Evolutionary conservation across 1,140 invertebrate genomes (phyloP).

Genomic region (Nylanderia fulva): DNA sequence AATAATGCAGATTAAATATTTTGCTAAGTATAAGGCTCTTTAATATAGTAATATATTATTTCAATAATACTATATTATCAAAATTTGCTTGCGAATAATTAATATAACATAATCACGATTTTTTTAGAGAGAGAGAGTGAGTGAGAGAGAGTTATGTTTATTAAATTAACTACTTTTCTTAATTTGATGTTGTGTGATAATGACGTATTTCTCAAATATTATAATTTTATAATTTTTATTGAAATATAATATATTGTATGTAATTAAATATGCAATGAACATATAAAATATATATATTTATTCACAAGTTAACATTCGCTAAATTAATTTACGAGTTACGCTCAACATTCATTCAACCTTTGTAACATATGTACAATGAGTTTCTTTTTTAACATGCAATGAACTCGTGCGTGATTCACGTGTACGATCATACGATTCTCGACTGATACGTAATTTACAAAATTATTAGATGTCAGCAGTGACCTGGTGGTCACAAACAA

Average conservation of each 20-base stretch:
- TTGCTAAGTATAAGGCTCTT: not conserved
- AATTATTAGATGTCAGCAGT: not conserved
- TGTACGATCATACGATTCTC: not conserved
- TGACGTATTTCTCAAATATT: not conserved
- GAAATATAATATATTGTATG: not conserved
- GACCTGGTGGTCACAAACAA: not conserved
- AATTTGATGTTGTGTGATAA: not conserved
- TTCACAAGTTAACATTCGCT: not conserved
- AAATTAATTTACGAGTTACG: not conserved
- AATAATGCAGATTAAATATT: not conserved
- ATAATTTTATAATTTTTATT: conserved; percentile 30
- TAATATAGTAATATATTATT: too few relatives aligned
- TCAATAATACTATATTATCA: not conserved
- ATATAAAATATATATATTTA: not conserved
- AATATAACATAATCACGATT: too few relatives aligned
- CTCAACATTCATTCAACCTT: not conserved
- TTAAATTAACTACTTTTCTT: too few relatives aligned
- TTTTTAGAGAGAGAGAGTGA: too few relatives aligned
- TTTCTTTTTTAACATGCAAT: not conserved
- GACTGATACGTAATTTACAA: not conserved
- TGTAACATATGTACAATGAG: too few relatives aligned
- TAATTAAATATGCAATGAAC: not conserved
- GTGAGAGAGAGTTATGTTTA: too few relatives aligned
- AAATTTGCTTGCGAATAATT: not conserved
- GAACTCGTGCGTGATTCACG: not conserved